Base-by-base conservation (phyloP, 2,797 vertebrate genomes). In the Novumbra hubbsi region DNA sequence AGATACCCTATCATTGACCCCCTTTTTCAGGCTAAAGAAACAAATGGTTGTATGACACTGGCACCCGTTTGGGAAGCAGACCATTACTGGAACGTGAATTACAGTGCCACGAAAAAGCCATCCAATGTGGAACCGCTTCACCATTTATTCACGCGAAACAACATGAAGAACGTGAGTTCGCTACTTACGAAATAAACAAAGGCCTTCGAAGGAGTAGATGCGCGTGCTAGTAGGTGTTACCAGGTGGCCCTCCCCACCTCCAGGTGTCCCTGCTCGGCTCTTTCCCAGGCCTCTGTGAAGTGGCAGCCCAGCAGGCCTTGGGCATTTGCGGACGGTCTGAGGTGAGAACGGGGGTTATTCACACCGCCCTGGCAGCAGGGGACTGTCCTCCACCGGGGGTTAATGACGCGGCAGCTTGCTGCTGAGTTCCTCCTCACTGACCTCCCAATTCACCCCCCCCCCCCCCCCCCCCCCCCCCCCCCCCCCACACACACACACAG, bases 341-440 rank as follows among this genome's bases (percentile, higher is more conserved):
- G 80, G 84, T 85, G 87, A 76, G 73, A 87, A 84, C 45, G 48
- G 17, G 76, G 75, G 72, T 80, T 66, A 69, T 86, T 86, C 72
- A 83, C 84, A 84, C 80, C 78, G 73, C 15, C 5, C 27, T 74
- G 65, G 50, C 73, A 71, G 57, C 69, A 67, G 68, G 74, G 57
- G 11, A 6, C 17, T 21, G 14, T 19, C 19, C 38, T 3, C 66
- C 38, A 69, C 71, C 57, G 73, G 45, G 45, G 55, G 41, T 73
- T 65, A 57, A 57, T 21, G 55, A 57, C 24, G 55, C 8, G 21
- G 55, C 55, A 57, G 21, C 55, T 21, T 21, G 55, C 55, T 57
- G n/a, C 55, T 5, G 55, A 60, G 55, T 68, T 69, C 67, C 50
- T 32, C 32, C 28, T 17, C 60, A 24, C 15, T 21, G 19, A 57